phyloP scores from a whole-genome alignment of 2,888 invertebrate species.

The Fragum fragum region DNA sequence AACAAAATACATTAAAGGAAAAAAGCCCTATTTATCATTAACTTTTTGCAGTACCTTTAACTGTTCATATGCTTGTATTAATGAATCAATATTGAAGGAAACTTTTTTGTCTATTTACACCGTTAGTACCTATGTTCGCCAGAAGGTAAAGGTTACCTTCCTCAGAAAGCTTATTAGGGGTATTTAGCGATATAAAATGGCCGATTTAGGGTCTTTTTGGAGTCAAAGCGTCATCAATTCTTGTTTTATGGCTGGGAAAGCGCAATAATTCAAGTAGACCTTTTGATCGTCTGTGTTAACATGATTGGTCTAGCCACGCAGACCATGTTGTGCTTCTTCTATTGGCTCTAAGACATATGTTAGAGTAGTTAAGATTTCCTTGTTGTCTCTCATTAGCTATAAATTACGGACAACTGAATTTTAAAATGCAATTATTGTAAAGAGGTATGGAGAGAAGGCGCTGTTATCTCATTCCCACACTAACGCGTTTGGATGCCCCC shows the following conservation, averaged over 20 bases:
- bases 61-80: no score
- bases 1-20: no score
- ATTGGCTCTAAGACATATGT: background rate
- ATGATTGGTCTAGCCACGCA: background rate
- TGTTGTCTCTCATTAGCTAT: background rate
- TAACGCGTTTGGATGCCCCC: no score
- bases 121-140: background rate
- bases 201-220: background rate
- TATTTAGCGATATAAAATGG: conserved; percentile 14
- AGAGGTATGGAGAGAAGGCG: no score
- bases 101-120: no score
- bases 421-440: no score
- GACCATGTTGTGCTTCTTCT: background rate
- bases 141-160: background rate
- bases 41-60: no score
- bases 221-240: conserved; percentile 24
- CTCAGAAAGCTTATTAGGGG: background rate
- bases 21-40: no score
- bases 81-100: no score
- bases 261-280: conserved; percentile 13
- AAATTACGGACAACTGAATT: background rate
- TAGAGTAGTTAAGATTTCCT: background rate
- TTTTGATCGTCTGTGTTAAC: background rate
- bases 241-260: conserved; percentile 15
- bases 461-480: no score